Percentiles rank a stretch among this genome's conserved stretches.
Evolutionary conservation across 2,797 vertebrate species (phyloP).

Genomic region (Ficedula albicollis): DNA sequence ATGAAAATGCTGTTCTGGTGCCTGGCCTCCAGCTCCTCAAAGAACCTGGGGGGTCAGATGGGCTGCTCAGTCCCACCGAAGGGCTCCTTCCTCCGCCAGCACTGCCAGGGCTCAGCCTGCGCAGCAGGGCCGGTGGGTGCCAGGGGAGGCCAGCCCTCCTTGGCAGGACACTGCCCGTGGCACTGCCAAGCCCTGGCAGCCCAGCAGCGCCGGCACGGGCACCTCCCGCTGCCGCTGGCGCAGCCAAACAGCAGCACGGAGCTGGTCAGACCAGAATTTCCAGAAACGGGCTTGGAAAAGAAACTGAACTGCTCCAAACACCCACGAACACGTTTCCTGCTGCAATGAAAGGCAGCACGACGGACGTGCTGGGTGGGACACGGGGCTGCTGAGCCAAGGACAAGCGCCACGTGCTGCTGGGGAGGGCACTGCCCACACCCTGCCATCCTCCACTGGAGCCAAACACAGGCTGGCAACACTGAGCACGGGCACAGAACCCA

Average conservation of each 20-base stretch:
- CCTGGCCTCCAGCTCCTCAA: constrained; percentile 89
- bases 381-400: not conserved
- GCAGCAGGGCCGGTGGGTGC: not conserved
- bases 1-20: constrained; percentile 91
- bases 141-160: not conserved
- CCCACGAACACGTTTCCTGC: not conserved
- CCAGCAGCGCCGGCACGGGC: not conserved
- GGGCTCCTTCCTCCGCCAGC: rapidly evolving
- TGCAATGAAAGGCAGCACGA: not conserved
- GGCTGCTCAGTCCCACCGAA: not conserved
- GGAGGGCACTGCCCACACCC: not conserved
- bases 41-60: constrained; percentile 82
- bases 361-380: not conserved
- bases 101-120: too few relatives aligned
- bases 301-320: not conserved
- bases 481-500: not conserved
- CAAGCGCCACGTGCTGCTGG: not conserved
- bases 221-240: not conserved
- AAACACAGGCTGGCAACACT: not conserved
- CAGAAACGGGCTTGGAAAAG: not conserved
- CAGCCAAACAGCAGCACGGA: not conserved
- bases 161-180: not conserved
- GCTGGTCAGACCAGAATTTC: constrained; percentile 20
- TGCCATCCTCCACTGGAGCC: not conserved
- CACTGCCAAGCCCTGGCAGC: not conserved